Base-by-base conservation (phyloP, 2,888 invertebrate genomes). In the Sinopyrophorus schimmeli region DNA sequence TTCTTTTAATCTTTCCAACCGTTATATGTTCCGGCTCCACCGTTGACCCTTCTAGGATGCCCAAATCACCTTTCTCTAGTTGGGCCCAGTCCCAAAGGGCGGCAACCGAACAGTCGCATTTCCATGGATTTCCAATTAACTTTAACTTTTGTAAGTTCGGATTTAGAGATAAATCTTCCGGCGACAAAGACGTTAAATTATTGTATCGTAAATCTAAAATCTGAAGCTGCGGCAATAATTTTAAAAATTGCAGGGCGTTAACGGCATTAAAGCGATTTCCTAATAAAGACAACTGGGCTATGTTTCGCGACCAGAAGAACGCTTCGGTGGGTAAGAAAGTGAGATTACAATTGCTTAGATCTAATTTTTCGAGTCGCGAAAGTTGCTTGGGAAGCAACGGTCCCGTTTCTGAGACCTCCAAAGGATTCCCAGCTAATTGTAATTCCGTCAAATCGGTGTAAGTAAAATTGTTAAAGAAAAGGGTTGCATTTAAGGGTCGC, bases 51-150 rank as follows among this genome's bases (percentile, higher is more conserved):
- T 84, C 76, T 20, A 86, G 74, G 16, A 85, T 78, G 49, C 81
- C 77, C 30, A 85, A 69, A 59, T 84, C 80, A 6, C 81, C 81
- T 61, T 83, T 83, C 20, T 79, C 79, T 69, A 82, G 77, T 21
- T 80, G 73, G 0, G 85, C 86, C 86, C 86, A 86, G 59, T 84
- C 80, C 86, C 86, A 86, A 76, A 84, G 80, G 46, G 84, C 82
- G 0, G 81, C 81, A 14, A 86, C 78, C 53, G 81, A 79, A 59
- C 86, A 87, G 59, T 84, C 81, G 62, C 86, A 86, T 43, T 78
- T 71, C 74, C 86, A 86, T 1, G 83, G 85, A 71, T 87, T 86
- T 2, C 83, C 83, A 5, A 84, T 74, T 3, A 87, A 70, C 62
- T 83, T 84, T 32, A 86, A 60, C 2, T 80, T 81, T 44, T 79